phyloP scores from a whole-genome alignment of 2,888 invertebrate genomes.

The Epistrophella euchroma region DNA sequence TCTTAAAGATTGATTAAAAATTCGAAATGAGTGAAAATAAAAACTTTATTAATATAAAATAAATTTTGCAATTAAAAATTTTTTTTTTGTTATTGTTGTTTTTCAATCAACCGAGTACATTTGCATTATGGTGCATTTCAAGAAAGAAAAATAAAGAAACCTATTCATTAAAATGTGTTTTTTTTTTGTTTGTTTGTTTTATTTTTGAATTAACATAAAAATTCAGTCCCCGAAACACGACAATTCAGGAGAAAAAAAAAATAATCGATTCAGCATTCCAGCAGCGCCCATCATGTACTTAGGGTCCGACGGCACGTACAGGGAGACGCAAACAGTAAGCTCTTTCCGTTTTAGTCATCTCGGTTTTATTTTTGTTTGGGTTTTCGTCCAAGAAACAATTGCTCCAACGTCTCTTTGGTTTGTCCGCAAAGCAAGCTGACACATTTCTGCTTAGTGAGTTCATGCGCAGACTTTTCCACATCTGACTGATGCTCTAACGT shows the following conservation, averaged over 20 bases:
- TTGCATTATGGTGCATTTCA: constrained; percentile 64
- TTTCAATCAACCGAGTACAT: constrained; percentile 65
- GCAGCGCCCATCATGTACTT: constrained; percentile 67
- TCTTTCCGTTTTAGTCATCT: constrained; percentile 45
- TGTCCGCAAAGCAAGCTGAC: constrained; percentile 61
- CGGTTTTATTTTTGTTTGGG: constrained; percentile 6
- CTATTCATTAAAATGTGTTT: constrained; percentile 58
- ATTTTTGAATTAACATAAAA: constrained; percentile 46
- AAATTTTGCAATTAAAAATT: constrained; percentile 56
- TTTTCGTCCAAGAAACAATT: constrained; percentile 50
- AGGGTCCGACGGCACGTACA: constrained; percentile 61
- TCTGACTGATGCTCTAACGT: constrained; percentile 49
- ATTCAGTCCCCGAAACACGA: constrained; percentile 63
- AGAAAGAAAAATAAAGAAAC: constrained; percentile 65
- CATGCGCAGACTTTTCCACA: constrained; percentile 49
- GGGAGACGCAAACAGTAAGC: constrained; percentile 66
- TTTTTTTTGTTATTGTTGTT: constrained; percentile 30
- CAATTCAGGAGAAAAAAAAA: constrained; percentile 70
- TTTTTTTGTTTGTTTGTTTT: constrained; percentile 21
- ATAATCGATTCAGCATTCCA: constrained; percentile 78
- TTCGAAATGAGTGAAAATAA: constrained; percentile 39
- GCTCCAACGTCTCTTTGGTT: constrained; percentile 53
- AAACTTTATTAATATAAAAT: constrained; percentile 64
- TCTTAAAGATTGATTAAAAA: not conserved
- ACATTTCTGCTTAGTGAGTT: constrained; percentile 49